Percentiles rank a stretch among this genome's conserved stretches.
Conservation (phyloP, 2,113 vertebrate genomes). For the Podarcis cretensis region DNA sequence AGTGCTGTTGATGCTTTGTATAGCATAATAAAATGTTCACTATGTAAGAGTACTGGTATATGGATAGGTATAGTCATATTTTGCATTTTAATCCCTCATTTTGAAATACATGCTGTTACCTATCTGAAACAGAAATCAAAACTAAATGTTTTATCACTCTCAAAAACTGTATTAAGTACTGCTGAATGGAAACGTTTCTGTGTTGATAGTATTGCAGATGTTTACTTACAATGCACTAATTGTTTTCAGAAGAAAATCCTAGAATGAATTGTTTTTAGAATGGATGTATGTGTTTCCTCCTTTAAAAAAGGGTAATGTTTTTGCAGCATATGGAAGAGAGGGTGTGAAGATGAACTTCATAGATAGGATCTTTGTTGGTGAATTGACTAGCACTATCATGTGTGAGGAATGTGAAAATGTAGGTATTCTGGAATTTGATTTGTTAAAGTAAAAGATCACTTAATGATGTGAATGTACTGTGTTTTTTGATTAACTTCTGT, state of each 20-base stretch:
- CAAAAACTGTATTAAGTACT: constrained; percentile 26
- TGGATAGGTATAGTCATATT: constrained; percentile 13
- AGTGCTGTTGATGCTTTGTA: neutral
- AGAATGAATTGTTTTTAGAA: constrained; percentile 60
- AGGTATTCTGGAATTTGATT: constrained; percentile 80
- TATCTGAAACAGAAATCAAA: constrained; percentile 38
- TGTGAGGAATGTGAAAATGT: constrained; percentile 99
- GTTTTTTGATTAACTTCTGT: constrained; percentile 68
- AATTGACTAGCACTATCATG: constrained; percentile 98
- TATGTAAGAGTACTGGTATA: neutral
- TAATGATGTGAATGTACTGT: constrained; percentile 58
- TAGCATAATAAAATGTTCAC: neutral
- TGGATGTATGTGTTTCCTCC: constrained; percentile 68
- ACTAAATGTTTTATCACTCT: neutral
- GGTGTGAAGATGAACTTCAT: constrained; percentile 98
- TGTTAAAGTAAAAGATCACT: constrained; percentile 64
- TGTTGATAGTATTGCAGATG: constrained; percentile 20
- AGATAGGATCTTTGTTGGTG: constrained; percentile 97
- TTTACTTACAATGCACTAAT: constrained; percentile 39
- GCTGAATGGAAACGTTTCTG: constrained; percentile 20
- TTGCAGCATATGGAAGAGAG: constrained; percentile 94
- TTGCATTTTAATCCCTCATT: constrained; percentile 2
- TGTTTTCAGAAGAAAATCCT: constrained; percentile 37
- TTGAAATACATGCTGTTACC: constrained; percentile 3
- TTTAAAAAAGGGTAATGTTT: constrained; percentile 75